Conservation (phyloP, 2,888 invertebrate species). For the Polia nebulosa region DNA sequence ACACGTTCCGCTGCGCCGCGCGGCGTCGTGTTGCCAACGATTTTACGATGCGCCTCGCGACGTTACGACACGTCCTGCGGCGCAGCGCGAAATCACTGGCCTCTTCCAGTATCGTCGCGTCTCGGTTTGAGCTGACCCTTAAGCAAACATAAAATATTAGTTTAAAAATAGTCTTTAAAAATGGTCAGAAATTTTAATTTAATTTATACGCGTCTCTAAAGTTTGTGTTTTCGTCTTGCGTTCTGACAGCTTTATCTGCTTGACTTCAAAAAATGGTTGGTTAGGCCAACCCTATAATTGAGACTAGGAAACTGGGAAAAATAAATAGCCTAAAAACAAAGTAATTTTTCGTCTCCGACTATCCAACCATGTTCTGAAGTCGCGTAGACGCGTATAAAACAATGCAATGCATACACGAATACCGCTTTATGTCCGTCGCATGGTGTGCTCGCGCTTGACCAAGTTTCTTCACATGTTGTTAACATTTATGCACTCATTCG, state of each 20-base stretch:
- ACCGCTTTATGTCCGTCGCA: conserved; percentile 63
- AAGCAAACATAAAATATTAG: not conserved
- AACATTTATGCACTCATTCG: conserved; percentile 36
- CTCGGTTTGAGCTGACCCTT: too few species aligned
- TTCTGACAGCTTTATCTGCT: not conserved
- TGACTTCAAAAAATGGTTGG: not conserved
- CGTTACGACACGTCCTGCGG: too few species aligned
- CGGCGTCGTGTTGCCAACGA: too few species aligned
- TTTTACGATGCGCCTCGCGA: too few species aligned
- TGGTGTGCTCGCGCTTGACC: conserved; percentile 67
- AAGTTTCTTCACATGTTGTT: conserved; percentile 51
- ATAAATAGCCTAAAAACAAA: not conserved
- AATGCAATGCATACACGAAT: conserved; percentile 27
- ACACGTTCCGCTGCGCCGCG: too few species aligned
- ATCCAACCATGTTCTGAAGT: not conserved
- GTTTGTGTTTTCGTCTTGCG: not conserved
- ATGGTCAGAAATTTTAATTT: conserved; percentile 38
- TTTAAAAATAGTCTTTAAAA: conserved; percentile 39
- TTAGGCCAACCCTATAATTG: not conserved
- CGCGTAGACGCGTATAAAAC: conserved; percentile 58
- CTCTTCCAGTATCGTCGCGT: too few species aligned
- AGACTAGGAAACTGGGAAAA: not conserved
- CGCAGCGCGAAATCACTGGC: too few species aligned
- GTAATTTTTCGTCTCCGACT: not conserved
- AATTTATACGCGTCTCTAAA: conserved; percentile 55